Percentiles rank a stretch among this genome's conserved stretches.
phyloP scores from a whole-genome alignment of 2,113 vertebrate genomes.

The Crotophaga sulcirostris region DNA sequence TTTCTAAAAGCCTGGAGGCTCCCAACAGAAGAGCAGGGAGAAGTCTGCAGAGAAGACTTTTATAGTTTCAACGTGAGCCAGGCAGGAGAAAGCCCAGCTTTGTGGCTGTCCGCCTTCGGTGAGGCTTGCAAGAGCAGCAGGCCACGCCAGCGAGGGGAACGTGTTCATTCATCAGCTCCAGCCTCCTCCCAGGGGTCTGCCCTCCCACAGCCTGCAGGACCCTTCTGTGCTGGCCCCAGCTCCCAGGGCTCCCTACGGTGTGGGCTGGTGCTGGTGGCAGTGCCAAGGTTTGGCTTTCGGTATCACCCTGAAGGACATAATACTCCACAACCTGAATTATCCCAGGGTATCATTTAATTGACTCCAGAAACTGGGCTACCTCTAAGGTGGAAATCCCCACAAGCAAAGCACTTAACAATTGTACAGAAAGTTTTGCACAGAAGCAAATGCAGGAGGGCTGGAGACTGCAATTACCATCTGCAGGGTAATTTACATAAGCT shows the following conservation, averaged over 20 bases:
- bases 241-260: accelerated
- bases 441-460: not conserved
- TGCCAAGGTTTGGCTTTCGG: not conserved
- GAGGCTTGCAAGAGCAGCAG: not conserved
- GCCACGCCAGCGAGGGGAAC: accelerated
- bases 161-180: not conserved
- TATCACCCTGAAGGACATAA: not conserved
- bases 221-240: not conserved
- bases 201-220: not conserved
- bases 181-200: not conserved
- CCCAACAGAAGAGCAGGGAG: not conserved
- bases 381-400: not conserved
- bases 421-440: not conserved
- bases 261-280: not conserved
- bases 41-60: not conserved
- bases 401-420: not conserved
- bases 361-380: not conserved
- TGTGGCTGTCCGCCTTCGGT: not conserved
- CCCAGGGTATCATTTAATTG: not conserved
- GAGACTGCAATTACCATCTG: not conserved
- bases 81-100: not conserved
- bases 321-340: not conserved
- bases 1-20: not conserved
- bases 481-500: slow-evolving; percentile 44
- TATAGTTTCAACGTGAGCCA: not conserved